A percentile compares a stretch with the other conserved stretches of the same genome.
Evolutionary conservation across 1,140 invertebrate species (phyloP).

Genomic region (Chionoecetes opilio): DNA sequence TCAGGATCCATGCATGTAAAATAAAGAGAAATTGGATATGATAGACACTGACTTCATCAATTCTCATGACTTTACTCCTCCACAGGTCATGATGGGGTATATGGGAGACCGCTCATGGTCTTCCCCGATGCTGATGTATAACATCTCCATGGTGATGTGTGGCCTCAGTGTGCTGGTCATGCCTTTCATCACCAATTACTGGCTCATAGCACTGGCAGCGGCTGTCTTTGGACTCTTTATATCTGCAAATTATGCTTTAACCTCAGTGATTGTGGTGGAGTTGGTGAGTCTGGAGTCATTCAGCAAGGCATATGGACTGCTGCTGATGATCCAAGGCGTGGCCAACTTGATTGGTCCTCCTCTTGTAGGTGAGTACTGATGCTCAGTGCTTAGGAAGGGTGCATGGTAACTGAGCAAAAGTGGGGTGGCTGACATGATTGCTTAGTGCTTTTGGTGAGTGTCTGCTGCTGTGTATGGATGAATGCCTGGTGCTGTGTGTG

Average conservation of each 20-base stretch:
- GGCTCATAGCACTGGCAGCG: conserved; percentile 85
- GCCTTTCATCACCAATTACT: conserved; percentile 89
- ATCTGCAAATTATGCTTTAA: conserved; percentile 93
- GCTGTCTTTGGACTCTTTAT: conserved; percentile 92
- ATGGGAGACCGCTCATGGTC: conserved; percentile 92
- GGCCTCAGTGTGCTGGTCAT: conserved; percentile 89
- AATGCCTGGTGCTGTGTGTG: too few species aligned
- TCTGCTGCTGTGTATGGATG: not conserved
- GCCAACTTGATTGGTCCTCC: conserved; percentile 95
- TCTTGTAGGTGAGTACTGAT: conserved; percentile 87
- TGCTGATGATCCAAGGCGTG: conserved; percentile 94
- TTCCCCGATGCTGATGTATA: conserved; percentile 90
- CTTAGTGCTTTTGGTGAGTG: not conserved
- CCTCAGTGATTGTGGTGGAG: conserved; percentile 93
- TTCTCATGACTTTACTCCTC: conserved; percentile 80
- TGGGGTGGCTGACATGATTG: not conserved
- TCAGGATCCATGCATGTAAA: too few species aligned
- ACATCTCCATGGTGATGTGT: conserved; percentile 90
- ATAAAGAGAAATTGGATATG: too few species aligned
- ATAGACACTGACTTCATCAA: too few species aligned
- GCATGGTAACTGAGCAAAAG: not conserved
- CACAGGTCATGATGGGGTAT: conserved; percentile 93
- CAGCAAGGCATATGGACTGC: conserved; percentile 94
- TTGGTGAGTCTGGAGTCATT: conserved; percentile 93
- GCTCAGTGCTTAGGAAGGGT: too few species aligned